Conservation (phyloP, 2,797 vertebrate genomes). For the Alfaro cultratus region DNA sequence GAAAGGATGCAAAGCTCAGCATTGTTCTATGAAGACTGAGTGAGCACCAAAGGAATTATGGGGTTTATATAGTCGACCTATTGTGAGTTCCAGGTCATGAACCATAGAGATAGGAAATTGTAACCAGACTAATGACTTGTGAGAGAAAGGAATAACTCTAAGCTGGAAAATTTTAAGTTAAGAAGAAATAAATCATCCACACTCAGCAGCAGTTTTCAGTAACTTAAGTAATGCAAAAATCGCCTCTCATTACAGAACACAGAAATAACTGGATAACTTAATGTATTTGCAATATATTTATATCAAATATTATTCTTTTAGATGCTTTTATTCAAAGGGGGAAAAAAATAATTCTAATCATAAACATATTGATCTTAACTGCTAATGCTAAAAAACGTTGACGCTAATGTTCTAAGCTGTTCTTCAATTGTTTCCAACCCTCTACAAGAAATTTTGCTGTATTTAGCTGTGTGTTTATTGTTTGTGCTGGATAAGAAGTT, state of each 20-base stretch:
- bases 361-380: not conserved
- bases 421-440: not conserved
- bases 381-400: not conserved
- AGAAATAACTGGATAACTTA: not conserved
- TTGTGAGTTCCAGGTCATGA: not conserved
- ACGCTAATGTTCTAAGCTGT: not conserved
- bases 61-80: not conserved
- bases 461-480: not conserved
- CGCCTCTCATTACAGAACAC: not conserved
- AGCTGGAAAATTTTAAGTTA: not conserved
- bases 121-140: not conserved
- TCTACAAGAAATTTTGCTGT: not conserved
- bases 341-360: not conserved
- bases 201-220: not conserved
- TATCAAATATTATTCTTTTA: not conserved
- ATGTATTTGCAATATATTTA: not conserved
- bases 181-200: not conserved
- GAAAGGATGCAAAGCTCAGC: not conserved
- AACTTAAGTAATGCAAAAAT: not conserved
- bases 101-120: not conserved
- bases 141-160: not conserved
- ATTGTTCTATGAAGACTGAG: slow-evolving; percentile 2
- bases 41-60: slow-evolving; percentile 1
- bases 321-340: not conserved
- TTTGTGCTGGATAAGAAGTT: not conserved